Conservation (phyloP, 2,113 vertebrate genomes). For the Gobiocypris rarus region DNA sequence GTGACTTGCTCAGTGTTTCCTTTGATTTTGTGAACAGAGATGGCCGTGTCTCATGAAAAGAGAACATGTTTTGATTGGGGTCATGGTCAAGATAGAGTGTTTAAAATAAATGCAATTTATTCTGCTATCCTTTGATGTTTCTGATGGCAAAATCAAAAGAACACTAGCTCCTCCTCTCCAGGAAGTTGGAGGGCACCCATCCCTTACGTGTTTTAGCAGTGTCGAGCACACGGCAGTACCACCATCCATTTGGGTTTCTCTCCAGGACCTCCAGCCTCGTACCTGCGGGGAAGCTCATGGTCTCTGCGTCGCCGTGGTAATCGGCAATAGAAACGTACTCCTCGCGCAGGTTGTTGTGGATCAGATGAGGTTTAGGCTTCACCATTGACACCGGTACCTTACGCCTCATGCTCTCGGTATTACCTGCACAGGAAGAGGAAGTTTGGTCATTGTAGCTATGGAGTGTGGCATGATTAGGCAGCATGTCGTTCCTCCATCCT, state of each 20-base stretch:
- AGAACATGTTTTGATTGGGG: not conserved
- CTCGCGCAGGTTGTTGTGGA: conserved; percentile 95
- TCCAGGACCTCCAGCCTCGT: conserved; percentile 95
- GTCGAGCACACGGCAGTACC: conserved; percentile 97
- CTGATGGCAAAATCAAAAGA: not conserved
- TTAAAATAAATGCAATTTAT: not conserved
- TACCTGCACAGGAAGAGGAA: conserved; percentile 10
- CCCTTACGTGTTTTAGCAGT: conserved; percentile 90
- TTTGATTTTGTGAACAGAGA: not conserved
- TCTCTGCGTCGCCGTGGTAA: conserved; percentile 94
- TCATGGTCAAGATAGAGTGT: not conserved
- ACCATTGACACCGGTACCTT: conserved; percentile 91
- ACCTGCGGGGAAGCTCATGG: conserved; percentile 93
- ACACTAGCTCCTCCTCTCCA: conserved; percentile 91
- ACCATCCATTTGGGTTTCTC: conserved; percentile 97
- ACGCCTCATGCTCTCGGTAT: conserved; percentile 68
- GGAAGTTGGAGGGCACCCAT: conserved; percentile 98
- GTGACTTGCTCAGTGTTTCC: not conserved
- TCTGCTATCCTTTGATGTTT: not conserved
- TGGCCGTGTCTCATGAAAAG: not conserved
- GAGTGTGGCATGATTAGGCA: conserved; percentile 62
- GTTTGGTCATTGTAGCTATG: conserved; percentile 28
- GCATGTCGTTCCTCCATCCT: conserved; percentile 87
- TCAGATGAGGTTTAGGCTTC: conserved; percentile 92
- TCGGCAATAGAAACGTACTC: conserved; percentile 95